Evolutionary conservation across 1,140 invertebrate genomes (phyloP), one percentile per base, ranked within the genome.

Genomic region (Trichogramma pretiosum): DNA sequence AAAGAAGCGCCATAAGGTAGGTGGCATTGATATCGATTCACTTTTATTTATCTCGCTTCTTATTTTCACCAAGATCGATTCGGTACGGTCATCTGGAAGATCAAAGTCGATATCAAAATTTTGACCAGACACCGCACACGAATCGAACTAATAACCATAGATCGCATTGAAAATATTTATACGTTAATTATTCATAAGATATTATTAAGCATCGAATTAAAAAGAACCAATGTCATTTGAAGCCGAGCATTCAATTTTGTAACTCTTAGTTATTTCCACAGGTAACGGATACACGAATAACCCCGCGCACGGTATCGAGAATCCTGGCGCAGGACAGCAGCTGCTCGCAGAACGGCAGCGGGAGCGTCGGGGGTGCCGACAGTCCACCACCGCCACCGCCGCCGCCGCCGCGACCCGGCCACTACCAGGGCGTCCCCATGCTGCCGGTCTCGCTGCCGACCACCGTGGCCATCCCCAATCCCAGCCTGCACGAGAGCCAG

Each of bases 381-480:
- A 7, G 5, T 5, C 65, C 67, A 35, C n/a, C n/a, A n/a, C 68
- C 69, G 42, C 83, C 84, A 21, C 67, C 68, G 24, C 68, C 69
- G 41, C 83, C 84, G 28, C 82, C 85, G 22, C 84, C 84, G 46
- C 79, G 84, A 38, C 79, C 80, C 9, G 50, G 68, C 69, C 68
- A 70, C 50, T 85, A 85, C 65, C 79, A 81, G 58, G 77, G 75
- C 46, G 89, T 87, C 42, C 85, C 88, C 54, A 82, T 88, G 77
- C 77, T 92, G 60, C 85, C 85, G 38, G 85, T 87, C 37, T 90
- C 89, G 47, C 77, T 93, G 65, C 89, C 90, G 49, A 93, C 90
- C 32, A 89, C 88, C 45, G 92, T 97, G 61, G 92, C 92, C 63
- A 95, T 97, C 71, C 89, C 92, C 42, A 96, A 96, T 72, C 93